Evolutionary conservation across 2,113 vertebrate species (phyloP).

Genomic region (Ammodytes marinus): DNA sequence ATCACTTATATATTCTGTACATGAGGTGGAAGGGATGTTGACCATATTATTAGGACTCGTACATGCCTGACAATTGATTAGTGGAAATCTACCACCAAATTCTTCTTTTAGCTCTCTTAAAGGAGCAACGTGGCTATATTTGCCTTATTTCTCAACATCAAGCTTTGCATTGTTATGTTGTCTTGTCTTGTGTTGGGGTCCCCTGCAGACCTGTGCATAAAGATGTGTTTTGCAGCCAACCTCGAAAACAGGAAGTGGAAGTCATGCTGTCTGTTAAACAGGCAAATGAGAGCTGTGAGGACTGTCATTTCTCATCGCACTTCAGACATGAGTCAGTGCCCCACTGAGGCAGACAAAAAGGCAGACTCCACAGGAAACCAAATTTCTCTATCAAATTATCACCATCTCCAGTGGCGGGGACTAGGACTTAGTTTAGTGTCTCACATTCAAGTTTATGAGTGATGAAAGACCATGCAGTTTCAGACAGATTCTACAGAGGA

Average conservation of each 20-base stretch:
- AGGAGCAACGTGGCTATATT: not conserved
- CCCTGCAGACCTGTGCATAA: conserved; percentile 9
- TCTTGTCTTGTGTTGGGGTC: not conserved
- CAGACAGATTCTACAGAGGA: not conserved
- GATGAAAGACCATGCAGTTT: not conserved
- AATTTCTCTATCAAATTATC: conserved; percentile 55
- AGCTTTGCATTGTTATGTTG: not conserved
- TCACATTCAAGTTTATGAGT: conserved; percentile 7
- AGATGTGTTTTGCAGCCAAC: conserved; percentile 7
- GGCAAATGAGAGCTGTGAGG: conserved; percentile 46
- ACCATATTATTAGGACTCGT: conserved; percentile 16
- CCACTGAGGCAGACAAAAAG: conserved; percentile 49
- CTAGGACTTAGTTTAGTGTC: conserved; percentile 6
- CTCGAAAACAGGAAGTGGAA: conserved; percentile 51
- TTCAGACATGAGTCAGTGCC: conserved; percentile 64
- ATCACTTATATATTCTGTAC: conserved; percentile 43
- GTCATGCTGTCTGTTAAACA: conserved; percentile 31
- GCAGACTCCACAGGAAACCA: conserved; percentile 60
- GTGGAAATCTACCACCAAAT: conserved; percentile 1
- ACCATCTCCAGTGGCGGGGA: conserved; percentile 14
- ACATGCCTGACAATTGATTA: not conserved
- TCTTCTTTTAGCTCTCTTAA: not conserved
- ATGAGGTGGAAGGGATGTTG: conserved; percentile 19
- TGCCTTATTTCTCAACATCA: not conserved
- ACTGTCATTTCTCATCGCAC: conserved; percentile 52